Base-by-base conservation (phyloP, 1,140 invertebrate species). In the Aplysia californica region DNA sequence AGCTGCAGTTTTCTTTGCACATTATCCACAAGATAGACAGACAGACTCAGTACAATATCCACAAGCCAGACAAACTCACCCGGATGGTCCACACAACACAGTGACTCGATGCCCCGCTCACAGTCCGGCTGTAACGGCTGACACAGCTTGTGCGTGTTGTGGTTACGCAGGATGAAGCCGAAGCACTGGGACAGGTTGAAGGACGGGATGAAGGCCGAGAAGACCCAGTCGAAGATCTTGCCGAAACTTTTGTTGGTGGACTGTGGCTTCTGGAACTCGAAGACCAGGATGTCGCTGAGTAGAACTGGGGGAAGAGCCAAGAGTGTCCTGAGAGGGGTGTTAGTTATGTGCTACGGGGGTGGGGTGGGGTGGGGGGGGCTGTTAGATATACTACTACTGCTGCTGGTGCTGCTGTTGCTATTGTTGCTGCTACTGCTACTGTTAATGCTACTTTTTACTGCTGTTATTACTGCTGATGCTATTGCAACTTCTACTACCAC, bases 181-280 rank as follows among this genome's bases (percentile, higher is more conserved):
- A 71, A 71, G 55, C 69, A 58, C 5, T 71, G 50, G 44, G 50
- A 71, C 44, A 71, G 55, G 23, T 71, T 71, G 33, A 71, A 71
- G 5, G 23, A 20, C 29, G 69, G 69, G 26, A 71, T 50, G 26
- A 71, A 59, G 15, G 35, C 31, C 26, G 55, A 31, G 29, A 71
- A 56, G 29, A 71, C 35, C 35, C 20, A 59, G 21, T 55, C 35
- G 20, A 71, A 56, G 5, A 26, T 4, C n/a, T 26, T 18, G 35
- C 69, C 69, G 21, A 71, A 23, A 29, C 59, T 3, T 31, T 59
- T 56, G 38, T 56, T 56, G 3, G 56, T 23, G 38, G 69, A 58
- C 2, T 29, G 20, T n/a, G 69, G 69, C 33, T 59, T 71, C 21
- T 23, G 26, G 38, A 71, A 59, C 35, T 71, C 69, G 23, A 71